Conservation (phyloP, 2,113 vertebrate species). For the Ochotona princeps region DNA sequence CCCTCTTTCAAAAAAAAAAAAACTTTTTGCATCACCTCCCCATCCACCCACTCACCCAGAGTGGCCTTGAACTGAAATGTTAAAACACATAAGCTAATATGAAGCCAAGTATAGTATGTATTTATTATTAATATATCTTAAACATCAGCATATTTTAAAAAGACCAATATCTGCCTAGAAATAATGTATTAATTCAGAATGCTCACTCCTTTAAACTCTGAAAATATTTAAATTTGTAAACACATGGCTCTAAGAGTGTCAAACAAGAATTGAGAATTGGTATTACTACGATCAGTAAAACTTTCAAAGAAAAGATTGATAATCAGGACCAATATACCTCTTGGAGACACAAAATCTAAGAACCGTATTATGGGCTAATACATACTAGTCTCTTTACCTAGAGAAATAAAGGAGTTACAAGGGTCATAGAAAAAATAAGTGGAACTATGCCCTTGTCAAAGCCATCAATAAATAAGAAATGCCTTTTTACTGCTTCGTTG, state of each 20-base stretch:
- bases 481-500: conserved; percentile 14
- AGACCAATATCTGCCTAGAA: not conserved
- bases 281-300: not conserved
- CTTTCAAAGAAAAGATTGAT: not conserved
- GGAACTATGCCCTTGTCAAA: not conserved
- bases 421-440: conserved; percentile 17
- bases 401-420: conserved; percentile 8
- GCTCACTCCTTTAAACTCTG: not conserved
- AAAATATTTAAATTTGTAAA: not conserved
- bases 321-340: not conserved
- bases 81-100: not conserved
- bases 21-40: not conserved
- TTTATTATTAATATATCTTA: not conserved
- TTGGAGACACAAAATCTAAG: not conserved
- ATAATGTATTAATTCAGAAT: conserved; percentile 33
- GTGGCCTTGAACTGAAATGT: too few species aligned
- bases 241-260: not conserved
- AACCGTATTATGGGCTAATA: not conserved
- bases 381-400: not conserved
- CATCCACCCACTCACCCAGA: not conserved
- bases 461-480: conserved; percentile 29
- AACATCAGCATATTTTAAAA: not conserved
- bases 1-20: not conserved
- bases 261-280: not conserved
- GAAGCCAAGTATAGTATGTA: not conserved